Evolutionary conservation across 1,140 invertebrate species (phyloP), one percentile per base, ranked within the genome.

Genomic region (Papilio helenus): DNA sequence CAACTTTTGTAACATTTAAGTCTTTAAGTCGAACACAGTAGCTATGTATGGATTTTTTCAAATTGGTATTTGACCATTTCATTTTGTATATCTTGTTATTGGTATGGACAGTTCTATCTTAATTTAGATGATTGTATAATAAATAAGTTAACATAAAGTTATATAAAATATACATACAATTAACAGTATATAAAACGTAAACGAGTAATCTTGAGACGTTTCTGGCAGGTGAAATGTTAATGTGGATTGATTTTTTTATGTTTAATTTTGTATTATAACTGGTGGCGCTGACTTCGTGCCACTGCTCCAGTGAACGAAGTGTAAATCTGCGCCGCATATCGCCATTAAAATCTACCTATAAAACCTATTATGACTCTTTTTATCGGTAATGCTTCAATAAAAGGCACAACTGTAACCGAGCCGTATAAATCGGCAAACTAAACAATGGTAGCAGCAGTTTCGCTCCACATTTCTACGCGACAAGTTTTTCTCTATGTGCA

Each of bases 371-470:
- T 92, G 87, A 85, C 89, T 90, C 86, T 89, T 91, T 93, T 94
- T 94, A 94, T 94, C 92, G 91, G 90, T 94, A 94, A 94, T 93
- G 89, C 88, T 85, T 93, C 87, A 92, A 92, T 94, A 94, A 94
- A 93, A 93, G 91, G 88, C 92, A 82, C 89, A 90, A 93, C 88
- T 94, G 92, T 93, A 93, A 94, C 92, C 92, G 91, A 94, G 88
- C 92, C 92, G 92, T 94, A 94, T 93, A 94, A 93, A 93, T 93
- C 92, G 93, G 90, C 88, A 90, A 92, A 92, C 92, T 90, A 93
- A 94, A 94, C 93, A 94, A 94, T 94, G 83, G 87, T 83, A 84
- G 79, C 82, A 86, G 86, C 93, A 94, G 93, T 94, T 92, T 90
- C 88, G 87, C 83, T 92, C 89, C 82, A 93, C 88, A 93, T 93